These are phyloP conservation scores for Acleris laterana DNA, from an alignment of 2,888 invertebrate species.

Conservation along the genomic window DNA sequence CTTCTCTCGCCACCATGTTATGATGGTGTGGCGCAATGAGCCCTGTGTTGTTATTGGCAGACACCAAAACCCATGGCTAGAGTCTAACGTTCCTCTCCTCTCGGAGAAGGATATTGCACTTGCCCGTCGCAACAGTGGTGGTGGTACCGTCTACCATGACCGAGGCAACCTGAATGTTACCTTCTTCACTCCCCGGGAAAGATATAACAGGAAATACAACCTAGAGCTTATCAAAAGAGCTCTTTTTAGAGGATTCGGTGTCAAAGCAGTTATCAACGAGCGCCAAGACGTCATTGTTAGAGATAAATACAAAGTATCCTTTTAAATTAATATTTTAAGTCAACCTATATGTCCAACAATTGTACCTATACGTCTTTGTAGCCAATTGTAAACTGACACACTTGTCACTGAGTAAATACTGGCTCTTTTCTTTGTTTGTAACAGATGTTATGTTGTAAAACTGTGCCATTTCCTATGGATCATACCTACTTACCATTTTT, in stretches of 20 bases:
- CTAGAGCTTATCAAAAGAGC: constrained; percentile 93
- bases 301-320: constrained; percentile 90
- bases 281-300: constrained; percentile 94
- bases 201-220: constrained; percentile 94
- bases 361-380: not conserved
- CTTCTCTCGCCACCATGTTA: constrained; percentile 91
- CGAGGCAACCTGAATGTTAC: constrained; percentile 96
- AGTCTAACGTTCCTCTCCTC: constrained; percentile 90
- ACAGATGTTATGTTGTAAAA: constrained; percentile 3
- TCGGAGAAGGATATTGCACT: constrained; percentile 88
- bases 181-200: constrained; percentile 93
- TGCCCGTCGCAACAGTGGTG: constrained; percentile 96
- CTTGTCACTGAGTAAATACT: not conserved
- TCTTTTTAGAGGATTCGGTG: constrained; percentile 91
- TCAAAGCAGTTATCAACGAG: constrained; percentile 90
- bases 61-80: constrained; percentile 98
- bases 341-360: not conserved
- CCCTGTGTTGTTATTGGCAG: constrained; percentile 98
- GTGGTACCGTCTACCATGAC: constrained; percentile 99
- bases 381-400: not conserved
- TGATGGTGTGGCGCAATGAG: constrained; percentile 96
- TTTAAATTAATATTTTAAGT: constrained; percentile 35
- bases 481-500: not conserved
- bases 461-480: not conserved
- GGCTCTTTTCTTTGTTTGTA: constrained; percentile 19